A percentile compares a stretch with the other conserved stretches of the same genome.
These are phyloP conservation scores for Drosophila saltans DNA, from an alignment of 1,140 invertebrate genomes.

Conservation along the genomic window DNA sequence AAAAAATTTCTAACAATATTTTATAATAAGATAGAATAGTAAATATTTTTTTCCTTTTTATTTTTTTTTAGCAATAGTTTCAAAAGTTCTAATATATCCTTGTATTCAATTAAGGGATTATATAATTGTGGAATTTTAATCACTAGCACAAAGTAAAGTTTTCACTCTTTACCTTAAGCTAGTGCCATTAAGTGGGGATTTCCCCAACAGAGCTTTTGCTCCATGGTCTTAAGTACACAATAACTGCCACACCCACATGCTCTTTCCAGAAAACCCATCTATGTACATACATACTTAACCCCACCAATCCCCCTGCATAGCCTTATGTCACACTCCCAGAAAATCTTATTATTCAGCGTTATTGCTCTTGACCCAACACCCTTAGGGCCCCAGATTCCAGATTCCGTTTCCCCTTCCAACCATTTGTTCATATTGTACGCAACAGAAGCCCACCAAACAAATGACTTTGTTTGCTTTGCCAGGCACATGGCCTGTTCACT, in stretches of 20 bases:
- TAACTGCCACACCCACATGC: conserved; percentile 21
- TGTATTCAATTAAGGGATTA: neutral
- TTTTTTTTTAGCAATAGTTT: too few species aligned
- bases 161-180: conserved; percentile 21
- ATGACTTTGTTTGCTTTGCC: conserved; percentile 66
- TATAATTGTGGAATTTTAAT: neutral
- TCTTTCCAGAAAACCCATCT: conserved; percentile 1
- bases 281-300: neutral
- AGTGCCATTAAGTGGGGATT: conserved; percentile 15
- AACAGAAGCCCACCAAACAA: conserved; percentile 48
- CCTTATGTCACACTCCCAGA: conserved; percentile 18
- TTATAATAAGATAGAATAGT: too few species aligned
- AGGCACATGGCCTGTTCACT: conserved; percentile 8
- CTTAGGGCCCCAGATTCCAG: neutral
- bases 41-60: too few species aligned
- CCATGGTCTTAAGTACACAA: conserved; percentile 15
- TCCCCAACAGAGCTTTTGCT: conserved; percentile 13
- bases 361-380: conserved; percentile 62
- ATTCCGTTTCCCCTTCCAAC: conserved; percentile 9
- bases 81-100: too few species aligned
- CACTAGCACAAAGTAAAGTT: neutral
- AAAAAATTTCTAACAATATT: too few species aligned
- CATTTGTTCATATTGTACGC: conserved; percentile 20
- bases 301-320: neutral
- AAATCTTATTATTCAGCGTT: conserved; percentile 63